These are phyloP conservation scores for Mellivora capensis DNA, from an alignment of 2,113 vertebrate genomes.

Conservation along the genomic window DNA sequence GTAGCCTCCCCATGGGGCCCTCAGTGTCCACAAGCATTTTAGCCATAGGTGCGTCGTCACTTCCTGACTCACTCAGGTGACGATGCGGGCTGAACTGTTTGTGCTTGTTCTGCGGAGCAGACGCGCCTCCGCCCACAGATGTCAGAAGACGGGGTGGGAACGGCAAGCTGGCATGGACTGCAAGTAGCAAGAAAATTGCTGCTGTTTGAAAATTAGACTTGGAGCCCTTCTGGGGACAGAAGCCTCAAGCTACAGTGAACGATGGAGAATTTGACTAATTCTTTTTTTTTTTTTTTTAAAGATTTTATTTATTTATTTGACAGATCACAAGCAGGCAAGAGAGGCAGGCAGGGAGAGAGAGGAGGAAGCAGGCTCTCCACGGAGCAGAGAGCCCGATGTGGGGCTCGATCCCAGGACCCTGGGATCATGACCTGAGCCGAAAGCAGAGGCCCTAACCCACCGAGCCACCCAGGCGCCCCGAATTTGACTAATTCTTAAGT, in stretches of 20 bases:
- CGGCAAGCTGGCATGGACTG: not conserved
- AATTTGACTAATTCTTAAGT: conserved; percentile 47
- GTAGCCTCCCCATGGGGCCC: not conserved
- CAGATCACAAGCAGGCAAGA: no score
- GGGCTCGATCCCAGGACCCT: no score
- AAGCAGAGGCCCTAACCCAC: no score
- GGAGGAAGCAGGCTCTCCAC: no score
- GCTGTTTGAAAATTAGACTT: conserved; percentile 30
- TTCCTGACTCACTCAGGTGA: not conserved
- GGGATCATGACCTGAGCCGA: no score
- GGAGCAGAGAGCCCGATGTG: no score
- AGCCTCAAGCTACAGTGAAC: conserved; percentile 20
- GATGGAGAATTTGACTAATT: conserved; percentile 29
- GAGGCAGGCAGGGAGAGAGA: no score
- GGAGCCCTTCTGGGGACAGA: not conserved
- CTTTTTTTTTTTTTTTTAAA: no score
- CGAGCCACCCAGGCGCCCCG: no score
- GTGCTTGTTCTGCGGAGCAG: not conserved
- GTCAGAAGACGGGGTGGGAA: not conserved
- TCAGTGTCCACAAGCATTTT: not conserved
- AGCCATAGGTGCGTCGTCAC: not conserved
- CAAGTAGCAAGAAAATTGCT: conserved; percentile 12
- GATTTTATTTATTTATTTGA: no score
- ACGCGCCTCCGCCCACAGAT: not conserved
- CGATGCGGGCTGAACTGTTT: not conserved